Conservation (phyloP, 2,888 invertebrate genomes). For the Spisula subtruncata region DNA sequence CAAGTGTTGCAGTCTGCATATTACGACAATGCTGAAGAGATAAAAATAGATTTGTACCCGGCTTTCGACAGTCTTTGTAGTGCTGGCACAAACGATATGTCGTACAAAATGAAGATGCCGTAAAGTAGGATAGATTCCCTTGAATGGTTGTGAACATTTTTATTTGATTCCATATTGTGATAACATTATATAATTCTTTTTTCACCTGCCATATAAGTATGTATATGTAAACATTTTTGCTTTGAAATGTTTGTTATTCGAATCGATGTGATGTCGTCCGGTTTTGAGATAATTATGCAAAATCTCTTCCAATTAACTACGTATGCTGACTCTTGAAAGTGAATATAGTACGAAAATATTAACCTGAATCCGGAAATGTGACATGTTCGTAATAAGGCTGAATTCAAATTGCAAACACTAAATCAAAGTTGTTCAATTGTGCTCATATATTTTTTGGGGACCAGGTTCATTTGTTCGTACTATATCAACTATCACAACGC, state of each 20-base stretch:
- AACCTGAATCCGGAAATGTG: no score
- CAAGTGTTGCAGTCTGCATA: slow-evolving; percentile 77
- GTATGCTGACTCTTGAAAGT: no score
- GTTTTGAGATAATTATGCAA: slow-evolving; percentile 7
- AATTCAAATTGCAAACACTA: no score
- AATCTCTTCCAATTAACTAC: background rate
- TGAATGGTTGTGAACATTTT: slow-evolving; percentile 14
- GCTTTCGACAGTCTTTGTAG: slow-evolving; percentile 80
- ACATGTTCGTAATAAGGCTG: no score
- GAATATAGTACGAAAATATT: no score
- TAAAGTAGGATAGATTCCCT: background rate
- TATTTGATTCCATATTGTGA: slow-evolving; percentile 30
- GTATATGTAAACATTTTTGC: background rate
- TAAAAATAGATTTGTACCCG: slow-evolving; percentile 79
- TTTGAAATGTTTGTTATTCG: background rate
- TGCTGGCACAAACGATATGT: slow-evolving; percentile 78
- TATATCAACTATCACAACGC: no score
- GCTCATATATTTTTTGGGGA: no score
- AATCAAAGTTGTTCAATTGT: no score
- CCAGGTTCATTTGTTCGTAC: no score
- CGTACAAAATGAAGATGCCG: slow-evolving; percentile 61
- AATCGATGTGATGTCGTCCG: background rate
- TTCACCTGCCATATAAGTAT: slow-evolving; percentile 5
- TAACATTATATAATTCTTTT: slow-evolving; percentile 1
- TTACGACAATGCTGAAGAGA: slow-evolving; percentile 71